Conservation (phyloP, 2,113 vertebrate genomes). For the Tenrec ecaudatus region DNA sequence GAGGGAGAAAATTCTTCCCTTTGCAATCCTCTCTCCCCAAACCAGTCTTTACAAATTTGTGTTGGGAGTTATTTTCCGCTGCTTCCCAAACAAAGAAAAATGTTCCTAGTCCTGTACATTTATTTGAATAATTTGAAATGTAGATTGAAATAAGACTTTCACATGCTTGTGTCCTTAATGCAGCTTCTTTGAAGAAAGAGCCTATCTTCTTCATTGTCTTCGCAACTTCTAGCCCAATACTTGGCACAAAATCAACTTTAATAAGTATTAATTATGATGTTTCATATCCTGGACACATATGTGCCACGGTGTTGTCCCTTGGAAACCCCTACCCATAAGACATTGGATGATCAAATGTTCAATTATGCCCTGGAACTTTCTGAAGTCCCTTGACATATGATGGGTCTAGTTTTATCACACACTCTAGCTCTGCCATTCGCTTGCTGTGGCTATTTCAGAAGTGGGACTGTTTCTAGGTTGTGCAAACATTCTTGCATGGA, state of each 20-base stretch:
- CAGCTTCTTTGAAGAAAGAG: not conserved
- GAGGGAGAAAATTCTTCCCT: fast-evolving
- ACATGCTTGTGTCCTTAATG: not conserved
- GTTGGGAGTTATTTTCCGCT: not conserved
- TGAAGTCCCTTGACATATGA: not conserved
- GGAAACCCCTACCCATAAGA: not conserved
- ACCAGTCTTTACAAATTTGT: not conserved
- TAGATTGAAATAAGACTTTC: not conserved
- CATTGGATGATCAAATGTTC: not conserved
- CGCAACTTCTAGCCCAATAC: not conserved
- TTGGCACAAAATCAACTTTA: not conserved
- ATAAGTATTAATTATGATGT: not conserved
- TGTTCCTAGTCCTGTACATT: not conserved
- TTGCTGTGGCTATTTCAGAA: slow-evolving; percentile 34
- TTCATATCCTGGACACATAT: not conserved
- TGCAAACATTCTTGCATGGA: not conserved
- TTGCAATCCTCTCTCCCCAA: not conserved
- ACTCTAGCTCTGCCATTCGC: not conserved
- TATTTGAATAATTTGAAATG: not conserved
- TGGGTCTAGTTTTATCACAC: too few species aligned
- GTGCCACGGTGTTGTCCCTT: too few species aligned
- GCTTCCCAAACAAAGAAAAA: not conserved
- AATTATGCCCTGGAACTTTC: not conserved
- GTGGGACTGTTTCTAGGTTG: not conserved
- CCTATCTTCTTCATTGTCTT: not conserved